These are phyloP conservation scores for Salmo trutta DNA, from an alignment of 2,797 vertebrate genomes.

Conservation along the genomic window DNA sequence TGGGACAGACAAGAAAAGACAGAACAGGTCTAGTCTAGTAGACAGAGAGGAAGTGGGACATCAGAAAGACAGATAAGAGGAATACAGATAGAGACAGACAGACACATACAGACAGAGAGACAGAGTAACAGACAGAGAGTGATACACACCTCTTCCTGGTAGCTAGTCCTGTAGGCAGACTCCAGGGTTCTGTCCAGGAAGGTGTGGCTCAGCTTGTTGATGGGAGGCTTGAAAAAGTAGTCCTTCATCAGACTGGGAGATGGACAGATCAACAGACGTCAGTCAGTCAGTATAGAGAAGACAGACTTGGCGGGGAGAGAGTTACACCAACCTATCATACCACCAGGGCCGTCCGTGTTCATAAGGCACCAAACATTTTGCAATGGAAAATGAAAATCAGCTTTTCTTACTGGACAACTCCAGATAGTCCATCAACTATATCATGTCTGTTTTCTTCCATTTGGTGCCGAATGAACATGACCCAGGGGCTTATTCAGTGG, in stretches of 20 bases:
- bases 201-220: constrained; percentile 95
- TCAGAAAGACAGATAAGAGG: too few relatives aligned
- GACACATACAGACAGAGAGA: constrained; percentile 16
- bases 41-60: too few relatives aligned
- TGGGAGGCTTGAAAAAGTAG: constrained; percentile 97
- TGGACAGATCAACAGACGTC: constrained; percentile 9
- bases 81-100: not conserved
- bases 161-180: constrained; percentile 88
- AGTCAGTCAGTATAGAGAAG: not conserved
- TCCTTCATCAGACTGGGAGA: constrained; percentile 93
- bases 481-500: not conserved
- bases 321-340: not conserved
- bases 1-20: not conserved
- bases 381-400: not conserved
- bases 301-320: not conserved
- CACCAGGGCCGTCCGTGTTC: not conserved
- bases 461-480: not conserved
- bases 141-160: constrained; percentile 88
- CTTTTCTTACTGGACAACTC: not conserved
- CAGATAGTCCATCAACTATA: not conserved
- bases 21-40: too few relatives aligned
- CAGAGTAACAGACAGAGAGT: not conserved
- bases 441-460: not conserved
- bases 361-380: not conserved
- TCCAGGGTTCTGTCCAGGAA: constrained; percentile 92